phyloP scores from a whole-genome alignment of 2,888 invertebrate genomes.

The Desoria tigrina region DNA sequence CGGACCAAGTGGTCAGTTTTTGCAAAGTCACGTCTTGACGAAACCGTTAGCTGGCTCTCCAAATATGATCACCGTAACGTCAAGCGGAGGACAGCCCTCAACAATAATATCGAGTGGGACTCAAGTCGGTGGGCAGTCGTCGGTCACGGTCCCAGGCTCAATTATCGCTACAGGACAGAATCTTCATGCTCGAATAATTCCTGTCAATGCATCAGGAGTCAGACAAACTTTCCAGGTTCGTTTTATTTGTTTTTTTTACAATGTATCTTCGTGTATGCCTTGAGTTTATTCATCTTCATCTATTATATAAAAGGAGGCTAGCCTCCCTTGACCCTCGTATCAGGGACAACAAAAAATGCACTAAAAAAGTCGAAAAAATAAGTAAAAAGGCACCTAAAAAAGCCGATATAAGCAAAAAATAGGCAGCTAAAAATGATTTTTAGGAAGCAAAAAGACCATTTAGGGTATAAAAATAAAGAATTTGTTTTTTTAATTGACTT shows the following conservation, averaged over 20 bases:
- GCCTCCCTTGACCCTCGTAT: too few relatives aligned
- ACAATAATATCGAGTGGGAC: conserved; percentile 2
- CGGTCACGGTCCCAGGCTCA: not conserved
- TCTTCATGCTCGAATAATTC: conserved; percentile 35
- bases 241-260: not conserved
- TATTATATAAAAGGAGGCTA: too few relatives aligned
- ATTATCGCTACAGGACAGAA: conserved; percentile 1
- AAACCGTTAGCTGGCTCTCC: conserved; percentile 27
- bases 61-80: conserved; percentile 30
- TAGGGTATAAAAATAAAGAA: too few relatives aligned
- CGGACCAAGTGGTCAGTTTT: conserved; percentile 37
- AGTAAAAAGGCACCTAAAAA: too few relatives aligned
- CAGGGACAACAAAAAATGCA: too few relatives aligned
- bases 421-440: too few relatives aligned
- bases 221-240: conserved; percentile 20
- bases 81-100: conserved; percentile 17
- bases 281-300: not conserved
- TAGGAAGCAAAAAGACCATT: too few relatives aligned
- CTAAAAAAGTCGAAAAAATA: too few relatives aligned
- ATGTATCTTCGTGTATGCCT: not conserved
- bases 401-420: too few relatives aligned
- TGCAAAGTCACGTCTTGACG: conserved; percentile 44
- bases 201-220: conserved; percentile 28
- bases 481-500: too few relatives aligned
- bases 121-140: conserved; percentile 10